Conservation (phyloP, 92 coral and sea anemone genomes). For the Bergia sp. region DNA sequence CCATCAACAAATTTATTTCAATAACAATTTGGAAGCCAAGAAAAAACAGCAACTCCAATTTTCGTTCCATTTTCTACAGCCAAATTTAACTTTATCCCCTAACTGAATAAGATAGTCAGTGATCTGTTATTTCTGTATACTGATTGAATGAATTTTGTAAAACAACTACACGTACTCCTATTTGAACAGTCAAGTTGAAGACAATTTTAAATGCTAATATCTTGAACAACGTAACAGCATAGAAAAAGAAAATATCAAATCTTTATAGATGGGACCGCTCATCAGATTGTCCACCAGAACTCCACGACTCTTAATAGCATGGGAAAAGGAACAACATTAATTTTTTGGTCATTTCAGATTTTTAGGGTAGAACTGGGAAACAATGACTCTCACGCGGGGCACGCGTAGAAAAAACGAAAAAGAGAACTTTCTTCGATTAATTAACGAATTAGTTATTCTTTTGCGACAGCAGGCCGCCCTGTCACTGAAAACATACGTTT, state of each 20-base stretch:
- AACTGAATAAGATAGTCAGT: neutral
- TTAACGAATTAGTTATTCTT: neutral
- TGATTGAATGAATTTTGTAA: neutral
- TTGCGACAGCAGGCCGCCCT: neutral
- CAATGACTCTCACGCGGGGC: neutral
- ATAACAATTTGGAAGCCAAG: slow-evolving; percentile 4
- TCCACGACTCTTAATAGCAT: neutral
- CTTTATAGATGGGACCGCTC: neutral
- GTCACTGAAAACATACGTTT: neutral
- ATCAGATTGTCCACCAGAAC: neutral
- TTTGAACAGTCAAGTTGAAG: neutral
- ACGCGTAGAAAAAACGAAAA: neutral
- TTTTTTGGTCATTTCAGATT: no score
- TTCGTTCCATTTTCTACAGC: neutral
- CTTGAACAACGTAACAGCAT: neutral
- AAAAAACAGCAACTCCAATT: neutral
- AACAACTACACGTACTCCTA: neutral
- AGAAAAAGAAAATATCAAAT: neutral
- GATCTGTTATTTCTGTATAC: neutral
- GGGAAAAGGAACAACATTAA: no score
- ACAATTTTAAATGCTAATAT: neutral
- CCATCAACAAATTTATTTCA: neutral
- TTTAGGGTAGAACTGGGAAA: no score
- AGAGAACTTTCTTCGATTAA: neutral
- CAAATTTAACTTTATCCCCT: no score